These are phyloP conservation scores for Myrmecobius fasciatus DNA, from an alignment of 2,113 vertebrate genomes.

Conservation along the genomic window DNA sequence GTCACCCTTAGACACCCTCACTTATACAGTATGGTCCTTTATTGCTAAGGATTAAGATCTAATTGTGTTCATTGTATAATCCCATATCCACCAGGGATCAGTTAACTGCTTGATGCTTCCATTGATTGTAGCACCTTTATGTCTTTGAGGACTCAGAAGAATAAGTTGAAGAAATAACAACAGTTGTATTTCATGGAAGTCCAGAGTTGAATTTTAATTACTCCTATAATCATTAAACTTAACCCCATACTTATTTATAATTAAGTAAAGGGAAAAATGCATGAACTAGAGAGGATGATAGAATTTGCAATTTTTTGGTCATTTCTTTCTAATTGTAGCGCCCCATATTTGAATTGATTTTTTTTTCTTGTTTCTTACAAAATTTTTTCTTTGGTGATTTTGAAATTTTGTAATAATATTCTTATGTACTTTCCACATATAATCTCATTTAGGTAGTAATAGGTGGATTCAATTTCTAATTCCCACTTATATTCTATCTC, in stretches of 20 bases:
- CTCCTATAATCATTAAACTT: background rate
- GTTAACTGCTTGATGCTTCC: background rate
- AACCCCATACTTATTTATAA: background rate
- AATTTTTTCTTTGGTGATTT: no score
- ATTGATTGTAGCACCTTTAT: background rate
- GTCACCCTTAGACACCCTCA: background rate
- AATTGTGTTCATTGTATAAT: background rate
- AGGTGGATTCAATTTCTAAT: no score
- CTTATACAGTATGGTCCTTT: background rate
- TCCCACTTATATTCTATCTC: no score
- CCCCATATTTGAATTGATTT: no score
- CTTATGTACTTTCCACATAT: no score
- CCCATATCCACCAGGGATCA: background rate
- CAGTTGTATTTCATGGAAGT: background rate
- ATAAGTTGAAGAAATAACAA: background rate
- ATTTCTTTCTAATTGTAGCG: background rate
- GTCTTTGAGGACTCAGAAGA: background rate
- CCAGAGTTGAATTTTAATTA: background rate
- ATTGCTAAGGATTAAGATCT: background rate
- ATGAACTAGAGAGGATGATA: background rate
- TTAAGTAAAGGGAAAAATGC: background rate
- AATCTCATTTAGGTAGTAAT: no score
- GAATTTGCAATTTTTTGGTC: no score
- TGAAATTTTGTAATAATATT: no score
- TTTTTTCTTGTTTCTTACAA: no score